A percentile compares a stretch with the other conserved stretches of the same genome.
phyloP scores from a whole-genome alignment of 2,797 vertebrate genomes.

The Smutsia temminckii region DNA sequence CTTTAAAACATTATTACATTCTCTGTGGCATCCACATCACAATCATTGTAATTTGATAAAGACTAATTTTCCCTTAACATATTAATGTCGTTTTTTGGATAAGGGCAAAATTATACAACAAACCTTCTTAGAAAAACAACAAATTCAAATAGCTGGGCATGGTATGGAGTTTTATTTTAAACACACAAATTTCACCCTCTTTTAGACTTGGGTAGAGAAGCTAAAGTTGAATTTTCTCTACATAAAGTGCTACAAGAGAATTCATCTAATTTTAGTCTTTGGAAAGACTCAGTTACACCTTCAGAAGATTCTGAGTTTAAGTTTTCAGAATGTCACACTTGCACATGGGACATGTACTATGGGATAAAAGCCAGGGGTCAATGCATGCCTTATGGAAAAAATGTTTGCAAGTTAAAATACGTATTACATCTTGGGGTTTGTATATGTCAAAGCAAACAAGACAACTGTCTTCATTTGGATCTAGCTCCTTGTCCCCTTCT shows the following conservation, averaged over 20 bases:
- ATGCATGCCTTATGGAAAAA: slow-evolving; percentile 92
- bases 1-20: neutral
- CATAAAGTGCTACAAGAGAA: neutral
- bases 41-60: neutral
- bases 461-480: slow-evolving; percentile 60
- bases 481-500: slow-evolving; percentile 74
- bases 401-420: slow-evolving; percentile 81
- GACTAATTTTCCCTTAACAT: neutral
- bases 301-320: slow-evolving; percentile 77
- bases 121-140: slow-evolving; percentile 44
- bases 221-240: slow-evolving; percentile 44
- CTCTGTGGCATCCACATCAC: neutral
- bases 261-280: neutral
- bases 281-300: slow-evolving; percentile 40
- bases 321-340: slow-evolving; percentile 88
- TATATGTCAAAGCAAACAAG: slow-evolving; percentile 70
- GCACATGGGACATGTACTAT: slow-evolving; percentile 89
- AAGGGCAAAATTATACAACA: neutral
- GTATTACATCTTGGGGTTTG: slow-evolving; percentile 66
- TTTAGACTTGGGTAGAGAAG: neutral
- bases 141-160: slow-evolving; percentile 24
- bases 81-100: neutral
- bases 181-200: slow-evolving; percentile 28
- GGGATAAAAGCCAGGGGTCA: slow-evolving; percentile 90
- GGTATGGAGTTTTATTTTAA: slow-evolving; percentile 73